Evolutionary conservation across 2,113 vertebrate species (phyloP), one percentile per base, ranked within the genome.

Genomic region (Elaphurus davidianus): DNA sequence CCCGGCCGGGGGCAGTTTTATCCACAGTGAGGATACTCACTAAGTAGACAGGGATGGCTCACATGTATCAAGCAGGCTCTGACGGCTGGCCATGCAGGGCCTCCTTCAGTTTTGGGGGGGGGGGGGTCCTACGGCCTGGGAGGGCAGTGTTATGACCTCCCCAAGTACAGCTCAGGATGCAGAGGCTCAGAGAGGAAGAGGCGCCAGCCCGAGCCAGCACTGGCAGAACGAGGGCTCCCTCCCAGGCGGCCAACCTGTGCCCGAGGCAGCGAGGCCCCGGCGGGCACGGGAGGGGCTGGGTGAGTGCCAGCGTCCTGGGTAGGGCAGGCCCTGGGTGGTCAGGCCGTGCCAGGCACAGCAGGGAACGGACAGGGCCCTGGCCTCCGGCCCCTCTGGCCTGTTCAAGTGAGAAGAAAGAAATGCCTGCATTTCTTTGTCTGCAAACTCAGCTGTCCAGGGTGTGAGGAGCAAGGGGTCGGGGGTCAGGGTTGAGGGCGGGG

Each of bases 281-380:
- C 4, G 40, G 64, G 55, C 5, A 28, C 33, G 30, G 3, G 13
- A 30, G 54, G 25, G 59, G 23, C 71, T 64, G 96, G 92, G 43
- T 25, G 30, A 10, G 47, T 5, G 78, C 94, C 64, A 36, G 88
- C 2, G 43, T 13, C 86, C 59, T 59, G n/a, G 52, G 52, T 2
- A 21, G n/a, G 96, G 92, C 21, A 36, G 87, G 64, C 50, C 7
- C 27, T 1, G 11, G 19, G 52, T 13, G 43, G 36, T 15, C 19
- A n/a, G 57, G 82, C 94, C 4, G n/a, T 36, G 86, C 86, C 96
- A 97, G 89, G 59, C 97, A 93, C 30, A 89, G 88, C 54, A 67
- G 45, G 88, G 88, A 76, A 90, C 19, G n/a, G 40, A 30, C 57
- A 78, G 96, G 86, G 71, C 43, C 83, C 27, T 96, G 30, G 62